Conservation (phyloP, 1,140 invertebrate genomes). For the Elysia chlorotica region DNA sequence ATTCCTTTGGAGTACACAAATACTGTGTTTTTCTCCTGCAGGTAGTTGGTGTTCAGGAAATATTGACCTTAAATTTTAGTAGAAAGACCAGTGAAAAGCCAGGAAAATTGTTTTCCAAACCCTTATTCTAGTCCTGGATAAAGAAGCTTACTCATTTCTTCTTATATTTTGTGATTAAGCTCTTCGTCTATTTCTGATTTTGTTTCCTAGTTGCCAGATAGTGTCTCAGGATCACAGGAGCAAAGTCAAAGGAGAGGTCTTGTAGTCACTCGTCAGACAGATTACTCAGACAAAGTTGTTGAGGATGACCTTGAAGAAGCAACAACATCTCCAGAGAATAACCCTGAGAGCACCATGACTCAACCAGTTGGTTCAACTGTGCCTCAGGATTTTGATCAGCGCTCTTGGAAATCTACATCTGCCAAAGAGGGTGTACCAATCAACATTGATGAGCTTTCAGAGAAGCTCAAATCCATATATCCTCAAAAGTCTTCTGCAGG, state of each 20-base stretch:
- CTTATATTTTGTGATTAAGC: too few relatives aligned
- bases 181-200: too few relatives aligned
- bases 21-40: too few relatives aligned
- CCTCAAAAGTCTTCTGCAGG: background rate
- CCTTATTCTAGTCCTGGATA: too few relatives aligned
- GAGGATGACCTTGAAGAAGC: conserved; percentile 49
- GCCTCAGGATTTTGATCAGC: conserved; percentile 9
- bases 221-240: background rate
- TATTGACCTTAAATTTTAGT: too few relatives aligned
- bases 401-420: conserved; percentile 21
- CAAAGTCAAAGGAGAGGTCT: conserved; percentile 2
- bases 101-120: too few relatives aligned
- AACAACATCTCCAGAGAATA: conserved; percentile 30
- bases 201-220: too few relatives aligned
- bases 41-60: too few relatives aligned
- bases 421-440: conserved; percentile 18
- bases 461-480: conserved; percentile 21
- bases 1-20: too few relatives aligned
- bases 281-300: conserved; percentile 22
- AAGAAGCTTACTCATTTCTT: too few relatives aligned
- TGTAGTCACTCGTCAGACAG: conserved; percentile 1
- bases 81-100: too few relatives aligned
- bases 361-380: background rate
- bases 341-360: conserved; percentile 7
- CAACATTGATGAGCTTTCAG: conserved; percentile 20